Evolutionary conservation across 2,113 vertebrate species (phyloP).

Genomic region (Prionailurus bengalensis): DNA sequence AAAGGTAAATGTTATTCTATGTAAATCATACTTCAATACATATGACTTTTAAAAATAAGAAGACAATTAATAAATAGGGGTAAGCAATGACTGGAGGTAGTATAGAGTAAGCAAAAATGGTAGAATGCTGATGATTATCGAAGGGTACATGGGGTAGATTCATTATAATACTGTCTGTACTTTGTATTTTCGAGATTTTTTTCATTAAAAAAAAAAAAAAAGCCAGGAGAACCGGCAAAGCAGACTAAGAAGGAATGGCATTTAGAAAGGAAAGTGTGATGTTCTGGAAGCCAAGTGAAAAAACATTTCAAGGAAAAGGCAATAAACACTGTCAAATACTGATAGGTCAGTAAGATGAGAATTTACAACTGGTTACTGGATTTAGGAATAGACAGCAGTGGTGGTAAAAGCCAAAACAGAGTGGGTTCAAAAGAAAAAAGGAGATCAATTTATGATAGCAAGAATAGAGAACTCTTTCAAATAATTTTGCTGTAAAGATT

Average conservation of each 20-base stretch:
- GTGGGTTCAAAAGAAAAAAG: background rate
- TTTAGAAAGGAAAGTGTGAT: background rate
- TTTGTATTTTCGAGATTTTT: background rate
- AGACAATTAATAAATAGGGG: background rate
- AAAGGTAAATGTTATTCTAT: background rate
- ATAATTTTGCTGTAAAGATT: slow-evolving; percentile 9
- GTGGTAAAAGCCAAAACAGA: background rate
- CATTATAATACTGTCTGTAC: background rate
- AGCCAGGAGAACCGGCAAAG: slow-evolving; percentile 12
- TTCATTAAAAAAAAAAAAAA: background rate
- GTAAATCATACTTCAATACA: background rate
- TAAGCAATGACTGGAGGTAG: background rate
- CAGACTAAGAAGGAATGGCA: background rate
- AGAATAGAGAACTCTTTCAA: background rate
- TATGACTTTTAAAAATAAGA: background rate
- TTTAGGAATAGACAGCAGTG: background rate
- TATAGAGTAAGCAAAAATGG: background rate
- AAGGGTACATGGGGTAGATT: background rate
- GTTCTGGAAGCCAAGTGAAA: background rate
- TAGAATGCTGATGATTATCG: background rate
- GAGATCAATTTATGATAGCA: background rate
- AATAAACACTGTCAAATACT: background rate
- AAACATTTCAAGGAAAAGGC: slow-evolving; percentile 3
- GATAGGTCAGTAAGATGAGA: background rate
- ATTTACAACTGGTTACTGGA: background rate